Evolutionary conservation across 2,888 invertebrate species (phyloP), one percentile per base, ranked within the genome.

Genomic region (Teleogryllus oceanicus): DNA sequence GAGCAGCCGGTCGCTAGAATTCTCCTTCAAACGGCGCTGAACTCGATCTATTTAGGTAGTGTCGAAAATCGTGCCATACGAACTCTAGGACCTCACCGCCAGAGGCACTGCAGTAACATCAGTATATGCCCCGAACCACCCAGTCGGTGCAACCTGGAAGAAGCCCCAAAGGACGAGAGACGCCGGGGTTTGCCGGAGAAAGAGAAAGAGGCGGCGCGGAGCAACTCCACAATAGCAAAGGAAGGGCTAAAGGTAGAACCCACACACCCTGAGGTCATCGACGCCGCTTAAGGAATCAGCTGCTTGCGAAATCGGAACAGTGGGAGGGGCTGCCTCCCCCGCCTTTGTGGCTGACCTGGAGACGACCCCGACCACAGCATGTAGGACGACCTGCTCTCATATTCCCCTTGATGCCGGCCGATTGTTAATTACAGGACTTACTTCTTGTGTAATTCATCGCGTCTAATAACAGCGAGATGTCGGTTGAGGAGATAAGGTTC

Each of bases 341-440:
- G 18, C 18, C 62, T 62, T 62, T 62, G 62, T 62, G 62, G 62
- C 18, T 62, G 62, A 10, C 62, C 13, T 62, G 13, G 10, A 37
- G 24, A 18, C 18, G 62, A 10, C 62, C 10, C 13, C 18, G 16
- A 62, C 62, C 62, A 3, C 62, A 16, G 62, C 62, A 62, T 18
- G 18, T 62, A 18, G 18, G 62, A 62, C 62, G 62, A 13, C 3
- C 16, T 62, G 62, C 62, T 62, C 18, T 18, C 13, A 62, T 62
- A 62, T 62, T 62, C 62, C 62, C 62, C 62, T 62, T 62, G 62
- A 62, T 62, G 62, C 62, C 62, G 18, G 62, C 16, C 62, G 62
- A 62, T 62, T 62, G 62, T 62, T 62, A 62, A 62, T 62, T 62
- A 62, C 62, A 62, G 62, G 62, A 62, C 62, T 62, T 62, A 62